These are phyloP conservation scores for Pandemis cinnamomeana DNA, from an alignment of 2,888 invertebrate genomes.

Conservation along the genomic window DNA sequence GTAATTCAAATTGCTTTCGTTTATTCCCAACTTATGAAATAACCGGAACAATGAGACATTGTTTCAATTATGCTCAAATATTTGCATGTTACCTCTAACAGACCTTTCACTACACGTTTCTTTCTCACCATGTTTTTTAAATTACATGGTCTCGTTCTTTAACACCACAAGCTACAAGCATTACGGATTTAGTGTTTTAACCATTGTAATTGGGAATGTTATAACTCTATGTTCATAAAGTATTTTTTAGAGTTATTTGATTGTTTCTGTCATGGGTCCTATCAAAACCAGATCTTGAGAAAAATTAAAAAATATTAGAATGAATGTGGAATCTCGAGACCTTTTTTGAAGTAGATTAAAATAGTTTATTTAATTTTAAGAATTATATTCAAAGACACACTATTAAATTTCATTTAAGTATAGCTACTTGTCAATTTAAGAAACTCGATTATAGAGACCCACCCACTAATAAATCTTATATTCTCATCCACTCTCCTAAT, in stretches of 20 bases:
- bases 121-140: slow-evolving; percentile 5
- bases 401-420: neutral
- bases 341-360: too few relatives aligned
- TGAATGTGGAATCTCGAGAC: too few relatives aligned
- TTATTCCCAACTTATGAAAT: slow-evolving; percentile 5
- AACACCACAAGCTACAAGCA: neutral
- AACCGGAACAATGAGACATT: slow-evolving; percentile 27
- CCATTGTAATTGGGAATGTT: too few relatives aligned
- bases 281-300: too few relatives aligned
- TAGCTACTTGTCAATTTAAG: slow-evolving; percentile 3
- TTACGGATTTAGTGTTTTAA: neutral
- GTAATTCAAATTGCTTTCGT: slow-evolving; percentile 19
- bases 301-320: too few relatives aligned
- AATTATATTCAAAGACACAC: neutral
- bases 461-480: slow-evolving; percentile 35
- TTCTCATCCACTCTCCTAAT: slow-evolving; percentile 15
- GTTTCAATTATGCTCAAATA: slow-evolving; percentile 23
- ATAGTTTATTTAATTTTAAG: neutral
- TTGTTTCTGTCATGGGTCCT: too few relatives aligned
- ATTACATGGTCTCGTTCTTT: slow-evolving; percentile 8
- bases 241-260: too few relatives aligned
- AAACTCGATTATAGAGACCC: slow-evolving; percentile 13
- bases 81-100: slow-evolving; percentile 21
- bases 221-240: too few relatives aligned
- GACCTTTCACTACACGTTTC: slow-evolving; percentile 18